Base-by-base conservation (phyloP, 2,797 vertebrate genomes). In the Coreius guichenoti region DNA sequence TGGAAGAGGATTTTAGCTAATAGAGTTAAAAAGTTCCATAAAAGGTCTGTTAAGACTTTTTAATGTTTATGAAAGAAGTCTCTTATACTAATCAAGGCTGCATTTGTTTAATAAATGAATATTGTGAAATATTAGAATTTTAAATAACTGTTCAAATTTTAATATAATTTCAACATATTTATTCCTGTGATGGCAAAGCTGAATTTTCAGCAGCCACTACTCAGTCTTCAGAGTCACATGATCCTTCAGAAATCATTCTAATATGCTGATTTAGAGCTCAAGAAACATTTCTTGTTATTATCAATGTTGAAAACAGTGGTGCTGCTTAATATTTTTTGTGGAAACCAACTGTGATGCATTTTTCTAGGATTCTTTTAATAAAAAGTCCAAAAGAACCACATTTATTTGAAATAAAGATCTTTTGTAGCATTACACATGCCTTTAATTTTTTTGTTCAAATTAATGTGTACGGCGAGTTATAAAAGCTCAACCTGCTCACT, bases 401-500 rank as follows among this genome's bases (percentile, higher is more conserved):
- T 33, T 75, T 17, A 31, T 73, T 73, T 26, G 0, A 51, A 21
- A 19, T 31, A 31, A 11, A 31, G 11, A 1, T 33, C 14, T 21
- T 54, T 54, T 56, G 31, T 23, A 33, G 12, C 72, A 73, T 73
- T 49, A 49, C 14, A 45, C 14, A 45, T 26, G 49, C 31, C 47
- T 75, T 54, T 23, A 8, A 19, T 31, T 5, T 49, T 31, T 12
- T 47, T 8, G 3, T 68, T 26, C 17, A 19, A 68, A 68, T 21
- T 69, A 39, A 65, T 14, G 8, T 56, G 8, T 23, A 56, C 63
- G 68, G 73, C 51, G 63, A 75, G 56, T 63, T 39, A 43, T 54
- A 78, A 80, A 84, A 69, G 78, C 26, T 70, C 86, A 68, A 86
- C 81, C 83, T 81, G 54, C 67, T 83, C 36, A 29, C 76, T 80